Evolutionary conservation across 2,113 vertebrate genomes (phyloP).

Genomic region (Tympanuchus pallidicinctus): DNA sequence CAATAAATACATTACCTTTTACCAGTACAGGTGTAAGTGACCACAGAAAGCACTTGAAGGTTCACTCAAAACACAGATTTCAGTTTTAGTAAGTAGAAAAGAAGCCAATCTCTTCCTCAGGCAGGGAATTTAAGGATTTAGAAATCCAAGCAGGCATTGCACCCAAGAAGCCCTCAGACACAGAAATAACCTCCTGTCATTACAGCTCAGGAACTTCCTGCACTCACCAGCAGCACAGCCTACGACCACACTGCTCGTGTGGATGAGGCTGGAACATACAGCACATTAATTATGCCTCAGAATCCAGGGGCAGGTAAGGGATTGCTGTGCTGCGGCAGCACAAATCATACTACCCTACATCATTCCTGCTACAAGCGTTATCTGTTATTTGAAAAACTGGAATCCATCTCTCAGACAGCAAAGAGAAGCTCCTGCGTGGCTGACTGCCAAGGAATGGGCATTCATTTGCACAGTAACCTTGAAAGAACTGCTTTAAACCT

Average conservation of each 20-base stretch:
- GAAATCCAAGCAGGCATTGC: background rate
- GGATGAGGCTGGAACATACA: background rate
- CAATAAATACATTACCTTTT: background rate
- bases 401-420: background rate
- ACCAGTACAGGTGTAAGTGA: background rate
- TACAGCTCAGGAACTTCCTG: background rate
- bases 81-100: background rate
- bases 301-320: background rate
- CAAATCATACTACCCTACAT: background rate
- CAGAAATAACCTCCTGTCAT: background rate
- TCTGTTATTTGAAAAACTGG: background rate
- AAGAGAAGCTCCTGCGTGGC: background rate
- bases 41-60: background rate
- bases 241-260: background rate
- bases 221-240: background rate
- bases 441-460: slow-evolving; percentile 15
- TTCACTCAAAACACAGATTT: background rate
- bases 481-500: slow-evolving; percentile 30
- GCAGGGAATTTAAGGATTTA: background rate
- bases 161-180: background rate
- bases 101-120: background rate
- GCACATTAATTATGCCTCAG: background rate
- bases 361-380: too few relatives aligned
- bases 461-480: slow-evolving; percentile 64
- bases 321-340: background rate